Evolutionary conservation across 2,888 invertebrate genomes (phyloP).

Genomic region (Oxystoma pomonae): DNA sequence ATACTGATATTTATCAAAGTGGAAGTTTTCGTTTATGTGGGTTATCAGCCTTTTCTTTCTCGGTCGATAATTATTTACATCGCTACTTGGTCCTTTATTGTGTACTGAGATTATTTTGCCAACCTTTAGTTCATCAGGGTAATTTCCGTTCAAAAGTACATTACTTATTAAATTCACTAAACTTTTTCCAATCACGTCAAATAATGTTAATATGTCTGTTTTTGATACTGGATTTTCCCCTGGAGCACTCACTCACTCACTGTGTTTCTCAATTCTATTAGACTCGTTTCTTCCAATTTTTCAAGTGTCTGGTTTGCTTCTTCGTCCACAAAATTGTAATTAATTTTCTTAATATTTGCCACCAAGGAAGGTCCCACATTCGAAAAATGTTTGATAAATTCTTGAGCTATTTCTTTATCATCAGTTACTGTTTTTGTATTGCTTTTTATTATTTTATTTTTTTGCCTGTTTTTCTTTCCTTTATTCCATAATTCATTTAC

Average conservation of each 20-base stretch:
- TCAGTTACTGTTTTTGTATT: background rate
- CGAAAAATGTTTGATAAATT: background rate
- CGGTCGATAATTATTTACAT: background rate
- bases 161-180: background rate
- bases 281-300: background rate
- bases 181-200: background rate
- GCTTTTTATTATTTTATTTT: background rate
- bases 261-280: background rate
- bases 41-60: background rate
- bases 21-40: background rate
- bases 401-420: background rate
- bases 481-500: background rate
- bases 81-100: background rate
- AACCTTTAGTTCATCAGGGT: slow-evolving; percentile 1
- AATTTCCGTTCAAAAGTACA: background rate
- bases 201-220: background rate
- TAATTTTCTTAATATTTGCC: background rate
- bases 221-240: background rate
- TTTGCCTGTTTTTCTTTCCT: background rate
- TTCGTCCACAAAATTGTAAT: background rate
- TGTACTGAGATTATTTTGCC: background rate
- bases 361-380: background rate
- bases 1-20: background rate
- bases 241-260: background rate
- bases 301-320: background rate